A percentile compares a stretch with the other conserved stretches of the same genome.
Evolutionary conservation across 2,113 vertebrate species (phyloP).

Genomic region (Hylia prasina): DNA sequence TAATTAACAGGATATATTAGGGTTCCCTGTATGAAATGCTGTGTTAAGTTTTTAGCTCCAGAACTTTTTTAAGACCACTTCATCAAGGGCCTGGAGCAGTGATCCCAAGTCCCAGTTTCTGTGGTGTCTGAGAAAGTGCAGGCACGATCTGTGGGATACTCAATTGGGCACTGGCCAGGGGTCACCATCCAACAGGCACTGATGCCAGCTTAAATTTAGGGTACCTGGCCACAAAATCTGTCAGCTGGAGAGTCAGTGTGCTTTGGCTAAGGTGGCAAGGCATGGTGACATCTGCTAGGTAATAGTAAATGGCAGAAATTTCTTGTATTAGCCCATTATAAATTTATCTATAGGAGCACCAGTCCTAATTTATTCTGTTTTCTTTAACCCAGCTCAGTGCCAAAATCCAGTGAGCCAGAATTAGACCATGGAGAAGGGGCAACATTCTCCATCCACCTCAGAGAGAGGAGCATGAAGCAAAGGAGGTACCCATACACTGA

Average conservation of each 20-base stretch:
- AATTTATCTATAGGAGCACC: background rate
- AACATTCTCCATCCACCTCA: background rate
- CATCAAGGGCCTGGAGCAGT: background rate
- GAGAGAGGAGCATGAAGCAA: background rate
- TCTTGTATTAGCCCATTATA: background rate
- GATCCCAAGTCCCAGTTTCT: background rate
- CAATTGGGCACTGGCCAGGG: background rate
- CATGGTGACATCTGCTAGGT: background rate
- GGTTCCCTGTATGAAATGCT: background rate
- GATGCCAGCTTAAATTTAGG: background rate
- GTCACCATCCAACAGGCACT: background rate
- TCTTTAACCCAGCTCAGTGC: background rate
- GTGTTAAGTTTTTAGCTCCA: background rate
- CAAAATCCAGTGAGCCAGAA: background rate
- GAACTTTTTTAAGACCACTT: background rate
- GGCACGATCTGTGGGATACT: background rate
- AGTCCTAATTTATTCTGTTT: background rate
- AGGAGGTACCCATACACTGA: rapidly evolving
- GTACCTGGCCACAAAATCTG: background rate
- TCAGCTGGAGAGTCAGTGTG: background rate
- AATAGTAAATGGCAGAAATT: background rate
- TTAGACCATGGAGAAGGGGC: background rate
- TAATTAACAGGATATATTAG: background rate
- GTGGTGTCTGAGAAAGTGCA: background rate
- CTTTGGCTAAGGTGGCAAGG: background rate